Evolutionary conservation across 2,113 vertebrate genomes (phyloP), one percentile per base, ranked within the genome.

Genomic region (Lepus americanus): DNA sequence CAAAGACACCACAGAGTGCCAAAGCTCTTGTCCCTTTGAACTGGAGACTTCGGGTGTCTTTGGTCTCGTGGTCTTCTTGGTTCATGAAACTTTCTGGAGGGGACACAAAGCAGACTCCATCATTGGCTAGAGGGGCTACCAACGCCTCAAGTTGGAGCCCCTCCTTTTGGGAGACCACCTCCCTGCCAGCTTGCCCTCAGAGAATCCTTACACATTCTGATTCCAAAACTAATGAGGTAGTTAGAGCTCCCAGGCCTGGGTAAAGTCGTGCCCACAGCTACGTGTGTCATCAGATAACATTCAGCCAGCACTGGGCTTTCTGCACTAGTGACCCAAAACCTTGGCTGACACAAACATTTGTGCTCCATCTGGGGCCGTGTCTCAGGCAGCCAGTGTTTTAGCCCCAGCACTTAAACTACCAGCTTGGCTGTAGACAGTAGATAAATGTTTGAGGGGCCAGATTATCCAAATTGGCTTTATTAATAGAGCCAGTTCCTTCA

Each of bases 401-500:
- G 44, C 49, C 10, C 69, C 53, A 77, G 85, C 61, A 69, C 1
- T 63, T 55, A 59, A 49, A 70, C 29, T 29, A 53, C 59, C 81
- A 83, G 53, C 51, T 53, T 84, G 74, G 59, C 64, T 69, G 66
- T 66, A 2, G 9, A 70, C 67, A 82, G 61, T 2, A 63, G 90
- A 55, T 90, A 63, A 92, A 63, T 90, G 74, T 90, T 77, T 94
- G 86, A 80, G 49, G 51, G 59, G 31, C 55, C 90, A 53, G n/a
- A 61, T 29, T 80, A 64, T 94, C 22, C 86, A 78, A 36, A 51
- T 88, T 76, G 44, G 89, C 55, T 87, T 92, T 39, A 53, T 88
- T 92, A 87, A 69, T 94, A 73, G 16, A 90, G 73, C 20, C 31
- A 66, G 29, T 44, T 92, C 51, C 22, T 94, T 82, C 64, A 82